Percentiles rank a stretch among this genome's conserved stretches.
These are phyloP conservation scores for Oscheius sp. DNA, from an alignment of 2,888 invertebrate genomes.

Conservation along the genomic window DNA sequence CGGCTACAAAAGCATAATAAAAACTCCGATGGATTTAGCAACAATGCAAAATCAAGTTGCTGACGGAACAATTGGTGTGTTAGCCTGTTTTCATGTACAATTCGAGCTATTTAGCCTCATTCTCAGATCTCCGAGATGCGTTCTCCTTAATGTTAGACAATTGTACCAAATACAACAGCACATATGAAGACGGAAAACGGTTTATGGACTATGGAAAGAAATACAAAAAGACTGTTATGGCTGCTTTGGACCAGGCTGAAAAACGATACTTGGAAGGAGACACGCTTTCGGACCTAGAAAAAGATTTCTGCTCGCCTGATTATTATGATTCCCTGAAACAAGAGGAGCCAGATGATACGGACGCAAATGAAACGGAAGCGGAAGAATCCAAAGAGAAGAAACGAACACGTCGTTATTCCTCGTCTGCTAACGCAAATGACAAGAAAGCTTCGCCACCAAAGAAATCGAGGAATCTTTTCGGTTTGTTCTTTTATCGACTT, in stretches of 20 bases:
- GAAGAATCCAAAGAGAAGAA: neutral
- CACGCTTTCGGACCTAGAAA: neutral
- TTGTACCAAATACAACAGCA: constrained; percentile 91
- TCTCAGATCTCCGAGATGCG: constrained; percentile 87
- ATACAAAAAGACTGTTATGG: constrained; percentile 32
- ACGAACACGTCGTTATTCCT: neutral
- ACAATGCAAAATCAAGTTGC: constrained; percentile 82
- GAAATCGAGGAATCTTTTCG: neutral
- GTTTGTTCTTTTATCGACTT: neutral
- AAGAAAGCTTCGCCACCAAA: neutral
- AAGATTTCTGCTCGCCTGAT: neutral
- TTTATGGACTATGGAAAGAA: constrained; percentile 56
- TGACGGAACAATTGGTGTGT: constrained; percentile 77
- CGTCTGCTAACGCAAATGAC: neutral
- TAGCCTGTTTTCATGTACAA: neutral
- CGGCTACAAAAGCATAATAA: constrained; percentile 88
- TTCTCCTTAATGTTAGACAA: constrained; percentile 95
- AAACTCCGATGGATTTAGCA: constrained; percentile 88
- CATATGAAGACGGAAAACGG: neutral
- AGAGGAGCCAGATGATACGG: neutral
- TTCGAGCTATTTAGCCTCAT: constrained; percentile 73
- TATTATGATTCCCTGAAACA: neutral
- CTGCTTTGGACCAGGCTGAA: constrained; percentile 16
- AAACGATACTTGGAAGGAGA: neutral
- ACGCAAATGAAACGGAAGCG: neutral